Evolutionary conservation across 1,140 invertebrate genomes (phyloP), one percentile per base, ranked within the genome.

Genomic region (Drosophila burlai): DNA sequence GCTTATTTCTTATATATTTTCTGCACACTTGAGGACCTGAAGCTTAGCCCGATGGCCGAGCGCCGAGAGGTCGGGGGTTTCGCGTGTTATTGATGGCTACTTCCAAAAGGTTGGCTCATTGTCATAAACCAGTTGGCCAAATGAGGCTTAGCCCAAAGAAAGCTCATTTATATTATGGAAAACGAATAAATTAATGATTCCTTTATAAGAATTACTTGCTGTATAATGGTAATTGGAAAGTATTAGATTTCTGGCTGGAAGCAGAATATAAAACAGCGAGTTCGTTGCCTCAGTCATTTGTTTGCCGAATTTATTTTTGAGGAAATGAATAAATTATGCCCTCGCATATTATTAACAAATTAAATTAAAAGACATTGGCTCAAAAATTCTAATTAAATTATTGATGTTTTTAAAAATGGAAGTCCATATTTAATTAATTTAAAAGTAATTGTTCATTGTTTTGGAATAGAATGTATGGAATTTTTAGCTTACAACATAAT

Each of bases 121-220:
- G 75, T 77, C 63, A 68, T 77, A 77, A 77, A 68, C 75, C 74
- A 77, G 75, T 76, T 77, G 73, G 49, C 42, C 54, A 47, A 66
- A 66, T 45, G 40, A 45, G 42, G 31, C 29, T 49, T 45, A 47
- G 40, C 34, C 18, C 43, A 72, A 73, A 60, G 69, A 73, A 72
- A 73, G 52, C 54, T 46, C 69, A 73, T 72, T 73, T 49, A 50
- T 24, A 36, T 60, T 50, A 72, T 72, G 63, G 38, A 66, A 68
- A 68, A 29, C 50, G 46, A 67, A 68, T 50, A 68, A 52, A 67
- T 68, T 40, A 67, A 40, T 42, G 45, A 72, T 50, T 50, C 38
- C 31, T 31, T 42, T 36, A 34, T 38, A 58, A 15, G 36, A 59
- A 49, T 29, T 68, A 40, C 36, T 34, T 47, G 21, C 11, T 59